phyloP scores from a whole-genome alignment of 2,113 vertebrate species.

The Gila orcuttii region DNA sequence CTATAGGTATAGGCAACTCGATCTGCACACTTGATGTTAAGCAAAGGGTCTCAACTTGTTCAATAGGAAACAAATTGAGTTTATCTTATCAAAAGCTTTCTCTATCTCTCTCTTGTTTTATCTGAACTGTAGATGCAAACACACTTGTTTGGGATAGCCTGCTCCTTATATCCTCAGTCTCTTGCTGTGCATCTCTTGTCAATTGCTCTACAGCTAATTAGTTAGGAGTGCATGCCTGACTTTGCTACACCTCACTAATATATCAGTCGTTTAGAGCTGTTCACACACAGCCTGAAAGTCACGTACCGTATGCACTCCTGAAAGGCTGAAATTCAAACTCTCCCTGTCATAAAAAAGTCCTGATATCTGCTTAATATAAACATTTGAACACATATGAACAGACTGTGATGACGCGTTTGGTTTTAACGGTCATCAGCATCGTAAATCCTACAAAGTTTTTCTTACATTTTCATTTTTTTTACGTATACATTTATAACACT shows the following conservation, averaged over 20 bases:
- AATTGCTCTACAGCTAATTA: constrained; percentile 52
- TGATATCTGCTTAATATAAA: neutral
- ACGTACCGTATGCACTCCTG: neutral
- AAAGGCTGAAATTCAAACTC: neutral
- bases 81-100: neutral
- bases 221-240: constrained; percentile 58
- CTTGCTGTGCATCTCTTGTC: constrained; percentile 40
- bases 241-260: constrained; percentile 43
- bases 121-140: neutral
- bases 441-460: no score
- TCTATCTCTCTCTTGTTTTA: neutral
- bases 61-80: neutral
- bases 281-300: constrained; percentile 29
- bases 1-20: neutral
- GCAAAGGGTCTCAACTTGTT: neutral
- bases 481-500: no score
- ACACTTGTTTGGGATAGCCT: neutral
- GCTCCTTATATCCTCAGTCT: constrained; percentile 33
- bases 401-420: no score
- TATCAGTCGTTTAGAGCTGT: constrained; percentile 38
- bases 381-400: neutral
- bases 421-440: no score
- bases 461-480: no score
- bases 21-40: neutral
- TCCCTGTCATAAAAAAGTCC: neutral